Evolutionary conservation across 1,140 invertebrate genomes (phyloP).

Genomic region (Venustaconcha ellipsiformis): DNA sequence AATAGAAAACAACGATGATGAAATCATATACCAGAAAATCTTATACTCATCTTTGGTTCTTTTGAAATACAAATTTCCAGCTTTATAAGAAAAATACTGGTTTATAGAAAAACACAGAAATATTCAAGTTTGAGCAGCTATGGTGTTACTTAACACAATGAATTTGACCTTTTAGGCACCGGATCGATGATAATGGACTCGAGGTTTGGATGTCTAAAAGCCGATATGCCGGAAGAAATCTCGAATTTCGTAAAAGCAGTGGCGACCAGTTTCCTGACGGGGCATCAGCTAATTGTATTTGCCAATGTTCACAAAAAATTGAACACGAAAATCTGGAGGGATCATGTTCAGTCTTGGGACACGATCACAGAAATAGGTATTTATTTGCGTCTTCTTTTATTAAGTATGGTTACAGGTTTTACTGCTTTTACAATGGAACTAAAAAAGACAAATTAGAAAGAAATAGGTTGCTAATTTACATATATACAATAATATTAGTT

Average conservation of each 20-base stretch:
- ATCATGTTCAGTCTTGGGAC: conserved; percentile 50
- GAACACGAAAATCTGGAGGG: conserved; percentile 45
- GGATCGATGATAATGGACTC: conserved; percentile 41
- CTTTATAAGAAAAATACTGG: too few species aligned
- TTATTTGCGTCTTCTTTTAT: not conserved
- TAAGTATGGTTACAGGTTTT: not conserved
- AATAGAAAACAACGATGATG: too few species aligned
- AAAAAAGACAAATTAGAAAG: too few species aligned
- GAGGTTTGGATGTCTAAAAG: conserved; percentile 47
- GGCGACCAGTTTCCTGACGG: conserved; percentile 47
- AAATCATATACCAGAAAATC: too few species aligned
- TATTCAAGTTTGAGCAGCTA: not conserved
- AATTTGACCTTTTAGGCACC: conserved; percentile 38
- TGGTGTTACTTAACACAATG: not conserved
- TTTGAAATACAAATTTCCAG: too few species aligned
- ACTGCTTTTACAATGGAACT: too few species aligned
- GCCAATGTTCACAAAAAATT: conserved; percentile 46
- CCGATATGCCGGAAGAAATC: conserved; percentile 37
- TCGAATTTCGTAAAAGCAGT: conserved; percentile 45
- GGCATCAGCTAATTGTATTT: conserved; percentile 49
- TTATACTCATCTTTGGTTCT: too few species aligned
- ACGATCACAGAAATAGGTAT: conserved; percentile 48
- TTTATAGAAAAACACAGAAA: too few species aligned
- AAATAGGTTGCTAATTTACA: too few species aligned
- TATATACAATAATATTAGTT: too few species aligned